Evolutionary conservation across 1,140 invertebrate genomes (phyloP).

Genomic region (Kradibia gibbosae): DNA sequence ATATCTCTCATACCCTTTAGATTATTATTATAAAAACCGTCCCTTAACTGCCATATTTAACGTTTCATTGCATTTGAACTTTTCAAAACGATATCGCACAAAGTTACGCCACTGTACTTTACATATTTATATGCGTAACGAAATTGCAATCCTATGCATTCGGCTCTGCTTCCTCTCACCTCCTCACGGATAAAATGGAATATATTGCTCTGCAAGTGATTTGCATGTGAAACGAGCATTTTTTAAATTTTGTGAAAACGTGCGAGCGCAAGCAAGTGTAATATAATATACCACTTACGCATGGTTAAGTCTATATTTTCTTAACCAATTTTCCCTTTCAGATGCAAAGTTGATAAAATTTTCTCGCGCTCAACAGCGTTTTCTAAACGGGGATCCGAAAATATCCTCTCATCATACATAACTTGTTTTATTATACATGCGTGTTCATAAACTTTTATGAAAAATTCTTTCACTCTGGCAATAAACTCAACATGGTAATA

Average conservation of each 20-base stretch:
- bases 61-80: slow-evolving; percentile 24
- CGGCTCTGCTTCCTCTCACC: neutral
- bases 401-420: neutral
- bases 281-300: no score
- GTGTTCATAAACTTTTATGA: neutral
- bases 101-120: neutral
- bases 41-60: slow-evolving; percentile 2
- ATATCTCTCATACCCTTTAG: neutral
- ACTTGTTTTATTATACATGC: neutral
- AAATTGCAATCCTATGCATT: slow-evolving; percentile 11
- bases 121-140: neutral
- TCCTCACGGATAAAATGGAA: neutral
- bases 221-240: neutral
- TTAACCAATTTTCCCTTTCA: neutral
- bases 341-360: neutral
- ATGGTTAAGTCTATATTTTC: neutral
- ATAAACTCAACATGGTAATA: slow-evolving; percentile 47
- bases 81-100: neutral
- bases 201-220: slow-evolving; percentile 6
- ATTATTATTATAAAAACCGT: slow-evolving; percentile 28
- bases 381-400: neutral
- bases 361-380: neutral
- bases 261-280: neutral
- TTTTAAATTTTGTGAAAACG: neutral
- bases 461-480: slow-evolving; percentile 28